Base-by-base conservation (phyloP, 1,140 invertebrate species). In the Babylonia areolata region DNA sequence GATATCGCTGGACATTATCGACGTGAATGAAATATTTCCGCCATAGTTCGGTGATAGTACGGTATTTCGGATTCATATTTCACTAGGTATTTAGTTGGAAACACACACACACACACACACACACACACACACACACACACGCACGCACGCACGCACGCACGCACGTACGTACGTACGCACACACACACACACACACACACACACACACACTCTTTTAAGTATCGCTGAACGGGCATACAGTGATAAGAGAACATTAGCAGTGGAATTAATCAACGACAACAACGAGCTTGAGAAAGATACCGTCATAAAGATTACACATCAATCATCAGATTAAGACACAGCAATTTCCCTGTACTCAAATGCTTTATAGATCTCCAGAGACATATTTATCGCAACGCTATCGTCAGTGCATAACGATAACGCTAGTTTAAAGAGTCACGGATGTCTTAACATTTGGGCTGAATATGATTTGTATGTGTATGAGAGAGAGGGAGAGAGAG, bases 161-260 rank as follows among this genome's bases (percentile, higher is more conserved):
- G 9, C 28, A 64, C 58, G 9, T 23, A 64, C 58, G 2, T 23
- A 64, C 58, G 28, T 23, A 64, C 58, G 2, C 37, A 39, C 37
- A 75, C 33, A 75, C 33, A 75, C 73, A 75, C 37, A 75, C 58
- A 64, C 58, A 64, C 58, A 64, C 37, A 39, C 37, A 75, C 33
- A 75, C 33, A 75, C 73, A 75, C 37, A 75, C 73, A 75, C 31
- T 12, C 37, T 9, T 23, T 12, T 23, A 37, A 6, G 23, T 20
- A 28, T 23, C 3, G 9, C 3, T 23, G 58, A 5, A 64, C 58
- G 28, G 15, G 28, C 58, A 64, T 23, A 64, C 58, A 64, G 15
- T 23, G 15, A 64, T 23, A 64, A 12, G 28, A 12, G 28, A 12
- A 64, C 58, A 64, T 23, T 23, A 12, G 28, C 58, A 64, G 15